Evolutionary conservation across 2,797 vertebrate species (phyloP).

Genomic region (Podarcis lilfordi): DNA sequence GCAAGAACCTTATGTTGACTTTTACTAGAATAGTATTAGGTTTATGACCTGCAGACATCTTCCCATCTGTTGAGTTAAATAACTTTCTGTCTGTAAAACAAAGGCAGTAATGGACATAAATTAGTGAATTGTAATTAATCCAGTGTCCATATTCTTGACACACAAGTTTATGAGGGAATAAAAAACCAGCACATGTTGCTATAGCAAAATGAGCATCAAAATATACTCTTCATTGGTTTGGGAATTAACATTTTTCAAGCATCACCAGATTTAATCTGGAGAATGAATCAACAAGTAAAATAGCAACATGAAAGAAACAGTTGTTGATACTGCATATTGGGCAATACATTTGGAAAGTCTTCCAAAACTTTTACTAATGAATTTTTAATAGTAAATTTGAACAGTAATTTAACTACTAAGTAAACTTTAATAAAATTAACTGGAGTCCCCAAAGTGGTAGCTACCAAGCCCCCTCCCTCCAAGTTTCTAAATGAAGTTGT

Average conservation of each 20-base stretch:
- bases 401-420: neutral
- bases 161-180: neutral
- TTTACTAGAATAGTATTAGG: conserved; percentile 66
- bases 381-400: neutral
- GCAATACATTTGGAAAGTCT: neutral
- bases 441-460: neutral
- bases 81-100: conserved; percentile 60
- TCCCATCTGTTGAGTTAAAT: conserved; percentile 69
- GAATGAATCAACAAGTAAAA: conserved; percentile 7
- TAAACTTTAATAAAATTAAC: neutral
- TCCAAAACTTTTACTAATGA: neutral
- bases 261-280: neutral
- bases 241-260: neutral
- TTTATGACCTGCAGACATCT: conserved; percentile 75
- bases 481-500: too few relatives aligned
- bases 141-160: conserved; percentile 58
- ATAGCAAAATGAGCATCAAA: neutral
- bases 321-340: neutral
- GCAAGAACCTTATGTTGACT: conserved; percentile 70
- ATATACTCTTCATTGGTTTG: conserved; percentile 9
- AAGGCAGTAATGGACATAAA: conserved; percentile 57
- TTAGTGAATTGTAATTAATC: conserved; percentile 70
- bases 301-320: neutral
- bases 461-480: too few relatives aligned
- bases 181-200: conserved; percentile 11